Base-by-base conservation (phyloP, 2,888 invertebrate genomes). In the Anagyrus pseudococci region DNA sequence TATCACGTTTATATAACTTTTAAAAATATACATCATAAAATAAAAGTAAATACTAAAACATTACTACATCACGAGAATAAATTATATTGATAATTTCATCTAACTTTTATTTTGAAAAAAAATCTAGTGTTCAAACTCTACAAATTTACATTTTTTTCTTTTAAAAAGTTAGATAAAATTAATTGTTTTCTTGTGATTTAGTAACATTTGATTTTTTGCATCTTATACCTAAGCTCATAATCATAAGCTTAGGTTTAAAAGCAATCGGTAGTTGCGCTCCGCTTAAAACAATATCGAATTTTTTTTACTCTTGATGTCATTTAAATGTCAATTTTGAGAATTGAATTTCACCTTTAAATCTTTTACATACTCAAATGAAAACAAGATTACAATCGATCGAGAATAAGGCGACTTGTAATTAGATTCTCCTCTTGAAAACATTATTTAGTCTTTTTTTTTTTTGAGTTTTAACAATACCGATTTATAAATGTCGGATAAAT, bases 401-500 rank as follows among this genome's bases (percentile, higher is more conserved):
- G n/a, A 59, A 23, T 19, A 55, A 22, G 50, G 52, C 44, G 8
- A 46, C 22, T 26, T 47, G 47, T 43, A 15, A 57, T 29, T 57
- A 46, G 46, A 61, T 46, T 65, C 25, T 54, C 29, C 52, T 48
- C 37, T 62, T 52, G 41, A 57, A 56, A 10, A 47, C 44, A 10
- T 23, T 22, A 13, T 25, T 46, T 20, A n/a, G n/a, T n/a, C n/a
- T n/a, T n/a, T 52, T 17, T 10, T 44, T 4, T 55, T 59, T n/a
- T 55, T 50, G 58, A 66, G 43, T 48, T 58, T 62, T 26, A 55
- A 62, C 62, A 47, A 57, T 60, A 52, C 40, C 48, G 17, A 13
- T 59, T 41, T 26, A 8, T 47, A 54, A 46, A 17, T 48, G 43
- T 50, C 40, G n/a, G 44, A 57, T 43, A 8, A 15, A 49, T 57